A percentile compares a stretch with the other conserved stretches of the same genome.
Conservation (phyloP, 2,888 invertebrate species). For the Heliconius ethilla region DNA sequence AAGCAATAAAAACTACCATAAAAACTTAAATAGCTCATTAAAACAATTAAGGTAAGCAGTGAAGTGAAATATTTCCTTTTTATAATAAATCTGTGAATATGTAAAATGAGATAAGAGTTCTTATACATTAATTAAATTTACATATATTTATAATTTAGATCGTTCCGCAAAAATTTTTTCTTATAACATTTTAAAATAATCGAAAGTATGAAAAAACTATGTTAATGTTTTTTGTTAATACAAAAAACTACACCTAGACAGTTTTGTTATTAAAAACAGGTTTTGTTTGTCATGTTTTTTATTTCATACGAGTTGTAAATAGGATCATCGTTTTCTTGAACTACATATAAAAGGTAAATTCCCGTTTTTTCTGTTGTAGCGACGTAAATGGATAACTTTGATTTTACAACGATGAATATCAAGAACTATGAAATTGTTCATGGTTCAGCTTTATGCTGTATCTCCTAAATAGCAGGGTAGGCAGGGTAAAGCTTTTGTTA, state of each 20-base stretch:
- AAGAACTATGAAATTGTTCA: too few relatives aligned
- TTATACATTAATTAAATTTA: neutral
- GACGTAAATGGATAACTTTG: too few relatives aligned
- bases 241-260: neutral
- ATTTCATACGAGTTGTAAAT: neutral
- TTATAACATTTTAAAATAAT: neutral
- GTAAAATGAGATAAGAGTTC: neutral
- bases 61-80: too few relatives aligned
- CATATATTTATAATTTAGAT: neutral
- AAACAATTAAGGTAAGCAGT: too few relatives aligned
- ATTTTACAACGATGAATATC: too few relatives aligned
- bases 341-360: neutral
- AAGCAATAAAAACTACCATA: too few relatives aligned
- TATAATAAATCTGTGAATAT: neutral
- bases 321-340: neutral
- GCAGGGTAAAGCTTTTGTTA: too few relatives aligned
- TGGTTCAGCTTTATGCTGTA: too few relatives aligned
- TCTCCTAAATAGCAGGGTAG: too few relatives aligned
- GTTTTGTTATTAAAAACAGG: neutral
- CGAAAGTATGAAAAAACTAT: neutral
- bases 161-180: too few relatives aligned
- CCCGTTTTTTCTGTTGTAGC: neutral
- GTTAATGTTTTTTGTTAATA: neutral
- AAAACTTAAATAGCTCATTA: too few relatives aligned
- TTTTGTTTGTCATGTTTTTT: neutral